Conservation (phyloP, 2,113 vertebrate genomes). For the Gasterosteus nipponicus region DNA sequence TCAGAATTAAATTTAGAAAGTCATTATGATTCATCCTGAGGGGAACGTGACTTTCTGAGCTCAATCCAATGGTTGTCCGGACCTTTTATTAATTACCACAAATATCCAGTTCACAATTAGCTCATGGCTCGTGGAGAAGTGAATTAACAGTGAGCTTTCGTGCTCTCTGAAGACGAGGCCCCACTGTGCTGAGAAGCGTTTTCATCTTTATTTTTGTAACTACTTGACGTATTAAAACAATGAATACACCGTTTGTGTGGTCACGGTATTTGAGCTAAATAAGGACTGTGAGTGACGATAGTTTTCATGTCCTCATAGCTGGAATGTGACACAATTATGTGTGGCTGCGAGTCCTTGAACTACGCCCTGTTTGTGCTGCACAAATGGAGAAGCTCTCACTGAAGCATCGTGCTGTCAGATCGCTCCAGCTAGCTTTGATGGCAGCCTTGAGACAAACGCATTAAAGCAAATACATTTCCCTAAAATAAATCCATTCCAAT, state of each 20-base stretch:
- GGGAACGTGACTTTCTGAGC: not conserved
- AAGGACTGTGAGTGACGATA: not conserved
- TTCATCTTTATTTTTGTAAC: not conserved
- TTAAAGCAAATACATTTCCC: not conserved
- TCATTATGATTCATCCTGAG: not conserved
- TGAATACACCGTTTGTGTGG: not conserved
- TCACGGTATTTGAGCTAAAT: not conserved
- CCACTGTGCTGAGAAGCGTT: not conserved
- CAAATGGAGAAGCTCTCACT: not conserved
- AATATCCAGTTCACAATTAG: not conserved
- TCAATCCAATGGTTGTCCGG: not conserved
- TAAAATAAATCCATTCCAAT: conserved; percentile 7
- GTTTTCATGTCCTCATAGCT: conserved; percentile 9
- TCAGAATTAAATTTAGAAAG: not conserved
- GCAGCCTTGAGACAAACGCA: not conserved
- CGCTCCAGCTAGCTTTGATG: not conserved
- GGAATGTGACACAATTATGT: not conserved
- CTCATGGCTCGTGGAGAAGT: not conserved
- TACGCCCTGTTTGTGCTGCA: not conserved
- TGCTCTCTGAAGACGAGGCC: not conserved
- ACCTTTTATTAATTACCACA: not conserved
- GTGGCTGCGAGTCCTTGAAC: not conserved
- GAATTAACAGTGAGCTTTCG: not conserved
- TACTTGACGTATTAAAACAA: not conserved
- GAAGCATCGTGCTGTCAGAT: not conserved